Conservation (phyloP, 2,888 invertebrate species). For the Laothoe populi region DNA sequence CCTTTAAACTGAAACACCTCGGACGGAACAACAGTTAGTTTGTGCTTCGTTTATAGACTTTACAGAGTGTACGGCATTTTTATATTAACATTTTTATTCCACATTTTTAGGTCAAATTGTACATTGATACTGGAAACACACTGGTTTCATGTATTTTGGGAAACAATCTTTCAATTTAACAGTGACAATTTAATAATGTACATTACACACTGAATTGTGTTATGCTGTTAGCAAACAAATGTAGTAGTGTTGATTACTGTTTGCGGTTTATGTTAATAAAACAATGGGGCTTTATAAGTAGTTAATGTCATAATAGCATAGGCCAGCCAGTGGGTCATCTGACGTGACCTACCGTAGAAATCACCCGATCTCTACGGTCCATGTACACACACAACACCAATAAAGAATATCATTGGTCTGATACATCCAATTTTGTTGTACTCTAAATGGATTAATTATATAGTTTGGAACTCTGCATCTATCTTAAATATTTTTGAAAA, state of each 20-base stretch:
- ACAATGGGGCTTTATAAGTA: background rate
- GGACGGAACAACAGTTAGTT: conserved; percentile 45
- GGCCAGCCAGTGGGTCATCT: too few relatives aligned
- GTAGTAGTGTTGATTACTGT: background rate
- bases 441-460: background rate
- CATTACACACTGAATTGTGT: background rate
- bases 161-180: conserved; percentile 29
- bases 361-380: too few relatives aligned
- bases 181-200: background rate
- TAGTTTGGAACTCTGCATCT: background rate
- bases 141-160: conserved; percentile 53
- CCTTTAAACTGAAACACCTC: conserved; percentile 65
- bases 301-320: background rate
- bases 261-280: background rate
- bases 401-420: too few relatives aligned
- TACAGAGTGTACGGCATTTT: conserved; percentile 67
- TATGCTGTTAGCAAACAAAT: background rate
- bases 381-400: too few relatives aligned
- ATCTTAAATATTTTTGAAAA: background rate
- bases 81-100: conserved; percentile 63
- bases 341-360: too few relatives aligned
- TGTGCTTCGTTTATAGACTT: conserved; percentile 71
- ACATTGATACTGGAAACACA: conserved; percentile 52
- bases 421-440: background rate
- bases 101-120: conserved; percentile 58